phyloP scores from a whole-genome alignment of 2,113 vertebrate species.

The Cercocebus atys region DNA sequence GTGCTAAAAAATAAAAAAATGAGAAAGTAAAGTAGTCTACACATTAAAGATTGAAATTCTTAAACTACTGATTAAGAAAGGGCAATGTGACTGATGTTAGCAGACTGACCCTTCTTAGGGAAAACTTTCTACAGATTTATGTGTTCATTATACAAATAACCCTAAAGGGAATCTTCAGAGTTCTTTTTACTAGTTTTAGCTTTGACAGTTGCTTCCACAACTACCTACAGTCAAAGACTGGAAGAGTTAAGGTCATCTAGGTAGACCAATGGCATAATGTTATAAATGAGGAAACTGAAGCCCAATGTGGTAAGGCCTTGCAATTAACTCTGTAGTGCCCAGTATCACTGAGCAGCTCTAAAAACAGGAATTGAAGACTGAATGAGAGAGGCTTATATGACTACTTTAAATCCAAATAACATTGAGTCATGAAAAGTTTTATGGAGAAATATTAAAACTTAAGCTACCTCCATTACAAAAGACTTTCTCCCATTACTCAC shows the following conservation, averaged over 20 bases:
- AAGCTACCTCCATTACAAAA: not conserved
- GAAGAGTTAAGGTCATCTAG: not conserved
- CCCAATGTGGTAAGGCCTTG: not conserved
- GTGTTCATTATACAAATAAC: not conserved
- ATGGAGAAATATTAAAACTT: not conserved
- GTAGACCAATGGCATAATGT: not conserved
- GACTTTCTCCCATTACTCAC: not conserved
- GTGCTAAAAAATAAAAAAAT: not conserved
- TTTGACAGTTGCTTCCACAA: not conserved
- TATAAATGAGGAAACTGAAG: not conserved
- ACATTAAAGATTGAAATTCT: not conserved
- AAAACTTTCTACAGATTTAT: not conserved
- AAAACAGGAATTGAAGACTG: not conserved
- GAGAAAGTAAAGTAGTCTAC: not conserved
- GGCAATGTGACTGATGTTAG: not conserved
- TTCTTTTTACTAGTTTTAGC: not conserved
- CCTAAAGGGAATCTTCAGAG: not conserved
- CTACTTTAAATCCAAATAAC: not conserved
- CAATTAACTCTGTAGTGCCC: not conserved
- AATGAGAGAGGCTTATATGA: not conserved
- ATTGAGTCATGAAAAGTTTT: not conserved
- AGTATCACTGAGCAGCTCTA: not conserved
- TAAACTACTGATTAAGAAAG: not conserved
- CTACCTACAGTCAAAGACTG: not conserved
- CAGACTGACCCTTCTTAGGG: not conserved